Evolutionary conservation across 1,140 invertebrate genomes (phyloP), one percentile per base, ranked within the genome.

Genomic region (Muscidifurax raptorellus): DNA sequence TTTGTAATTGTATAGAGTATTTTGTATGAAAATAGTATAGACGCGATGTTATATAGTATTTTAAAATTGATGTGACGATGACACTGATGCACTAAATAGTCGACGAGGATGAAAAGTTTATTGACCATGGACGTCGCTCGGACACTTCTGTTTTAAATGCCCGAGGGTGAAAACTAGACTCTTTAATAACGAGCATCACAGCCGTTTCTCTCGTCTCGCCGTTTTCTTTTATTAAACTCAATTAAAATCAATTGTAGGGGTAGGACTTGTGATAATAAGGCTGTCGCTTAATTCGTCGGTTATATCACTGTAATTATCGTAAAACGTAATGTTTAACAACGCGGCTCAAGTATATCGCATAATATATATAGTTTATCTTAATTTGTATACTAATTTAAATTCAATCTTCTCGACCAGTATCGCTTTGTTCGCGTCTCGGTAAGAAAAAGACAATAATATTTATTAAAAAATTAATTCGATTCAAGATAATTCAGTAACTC

Each of bases 171-270:
- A 84, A 80, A 47, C 83, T 75, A 75, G 77, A 52, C 32, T 67
- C 64, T 80, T 75, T 66, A 84, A 59, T 59, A 59, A 59, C 22
- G 18, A 84, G 10, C 69, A 40, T 22, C 72, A 52, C 47, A 52
- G 47, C 47, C 22, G n/a, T 67, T 1, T 25, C 30, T 75, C 76
- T 32, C 64, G 82, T 72, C 78, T 66, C 69, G 47, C 18, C 78
- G 30, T 80, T 75, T 84, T 71, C 84, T 81, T 85, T 85, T 80
- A 85, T 85, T 84, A 82, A 81, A 81, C 79, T 77, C 79, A 85
- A 85, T 85, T 85, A 82, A 85, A 81, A 81, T 81, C 84, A 82
- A 85, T 85, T 85, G 76, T 44, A 30, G 59, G 69, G 79, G 40
- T 81, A 77, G 77, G 77, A 81, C 25, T 69, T 81, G 59, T 67